phyloP scores from a whole-genome alignment of 2,888 invertebrate genomes.

The Phymatocera aterrima region DNA sequence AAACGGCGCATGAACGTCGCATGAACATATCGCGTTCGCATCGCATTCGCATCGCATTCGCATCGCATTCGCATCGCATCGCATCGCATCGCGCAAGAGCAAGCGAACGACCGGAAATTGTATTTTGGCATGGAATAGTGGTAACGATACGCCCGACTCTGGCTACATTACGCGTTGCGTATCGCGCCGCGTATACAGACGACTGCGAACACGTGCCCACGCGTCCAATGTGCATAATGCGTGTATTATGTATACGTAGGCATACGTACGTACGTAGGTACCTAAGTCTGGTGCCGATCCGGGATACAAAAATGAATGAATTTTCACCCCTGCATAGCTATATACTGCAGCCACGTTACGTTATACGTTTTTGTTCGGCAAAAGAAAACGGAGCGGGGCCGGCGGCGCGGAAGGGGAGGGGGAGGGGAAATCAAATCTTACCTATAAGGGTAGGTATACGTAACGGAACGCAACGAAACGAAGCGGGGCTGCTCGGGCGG shows the following conservation, averaged over 20 bases:
- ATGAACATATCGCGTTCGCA: too few species aligned
- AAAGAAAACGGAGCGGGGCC: too few species aligned
- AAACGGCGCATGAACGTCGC: constrained; percentile 51
- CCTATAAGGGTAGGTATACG: not conserved
- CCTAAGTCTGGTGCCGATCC: not conserved
- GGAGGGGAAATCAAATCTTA: not conserved
- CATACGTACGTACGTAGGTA: not conserved
- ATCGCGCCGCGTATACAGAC: constrained; percentile 5
- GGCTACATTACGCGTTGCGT: constrained; percentile 47
- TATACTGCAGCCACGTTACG: not conserved
- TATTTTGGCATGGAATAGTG: constrained; percentile 69
- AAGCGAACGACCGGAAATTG: constrained; percentile 69
- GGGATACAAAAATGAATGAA: not conserved
- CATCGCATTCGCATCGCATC: too few species aligned
- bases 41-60: too few species aligned
- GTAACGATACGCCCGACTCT: constrained; percentile 59
- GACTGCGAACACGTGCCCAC: not conserved
- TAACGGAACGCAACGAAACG: not conserved
- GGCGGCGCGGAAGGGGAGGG: too few species aligned
- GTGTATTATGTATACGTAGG: not conserved
- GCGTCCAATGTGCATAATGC: too few species aligned
- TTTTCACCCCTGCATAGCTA: not conserved
- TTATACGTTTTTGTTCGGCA: too few species aligned
- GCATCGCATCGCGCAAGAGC: constrained; percentile 55
- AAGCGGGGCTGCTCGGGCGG: too few species aligned